Evolutionary conservation across 2,888 invertebrate genomes (phyloP).

Genomic region (Leptinotarsa tumamoca): DNA sequence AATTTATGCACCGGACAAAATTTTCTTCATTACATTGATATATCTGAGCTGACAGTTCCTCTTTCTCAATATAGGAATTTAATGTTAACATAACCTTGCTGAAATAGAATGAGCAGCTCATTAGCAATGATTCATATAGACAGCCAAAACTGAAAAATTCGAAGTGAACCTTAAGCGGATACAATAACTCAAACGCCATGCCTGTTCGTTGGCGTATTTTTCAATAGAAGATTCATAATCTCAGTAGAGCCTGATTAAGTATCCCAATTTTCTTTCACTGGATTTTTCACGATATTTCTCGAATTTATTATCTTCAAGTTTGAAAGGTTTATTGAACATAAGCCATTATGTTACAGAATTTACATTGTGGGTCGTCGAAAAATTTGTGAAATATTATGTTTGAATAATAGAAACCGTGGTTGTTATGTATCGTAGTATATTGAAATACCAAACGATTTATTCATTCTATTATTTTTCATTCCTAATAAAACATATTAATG

Average conservation of each 20-base stretch:
- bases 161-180: background rate
- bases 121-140: background rate
- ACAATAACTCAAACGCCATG: conserved; percentile 9
- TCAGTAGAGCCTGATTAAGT: conserved; percentile 19
- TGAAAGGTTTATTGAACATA: conserved; percentile 13
- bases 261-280: conserved; percentile 21
- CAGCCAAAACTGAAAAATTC: background rate
- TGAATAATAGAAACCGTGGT: no score
- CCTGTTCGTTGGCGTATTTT: conserved; percentile 22
- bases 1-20: no score
- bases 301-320: conserved; percentile 15
- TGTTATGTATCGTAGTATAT: no score
- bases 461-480: no score
- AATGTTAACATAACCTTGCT: background rate
- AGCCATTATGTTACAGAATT: background rate
- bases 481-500: no score
- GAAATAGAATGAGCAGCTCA: background rate
- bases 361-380: background rate
- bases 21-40: no score
- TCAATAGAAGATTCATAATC: conserved; percentile 22
- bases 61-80: background rate
- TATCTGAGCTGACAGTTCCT: background rate
- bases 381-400: no score
- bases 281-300: conserved; percentile 14
- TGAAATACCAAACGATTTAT: no score